Evolutionary conservation across 2,113 vertebrate genomes (phyloP).

Genomic region (Rhinoderma darwinii): DNA sequence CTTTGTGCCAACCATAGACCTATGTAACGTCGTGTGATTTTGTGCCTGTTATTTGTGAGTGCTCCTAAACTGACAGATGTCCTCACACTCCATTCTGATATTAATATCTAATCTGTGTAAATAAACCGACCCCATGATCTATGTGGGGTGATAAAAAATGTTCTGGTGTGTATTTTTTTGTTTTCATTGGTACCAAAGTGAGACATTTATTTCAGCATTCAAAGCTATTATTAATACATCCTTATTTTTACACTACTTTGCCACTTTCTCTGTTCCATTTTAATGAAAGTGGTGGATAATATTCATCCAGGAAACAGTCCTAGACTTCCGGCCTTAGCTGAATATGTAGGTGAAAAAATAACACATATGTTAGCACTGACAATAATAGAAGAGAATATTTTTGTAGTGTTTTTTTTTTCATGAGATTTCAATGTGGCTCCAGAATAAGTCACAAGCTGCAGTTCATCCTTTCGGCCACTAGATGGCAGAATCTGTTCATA

Average conservation of each 20-base stretch:
- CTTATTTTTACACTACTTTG: no score
- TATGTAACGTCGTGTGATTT: background rate
- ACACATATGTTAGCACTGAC: no score
- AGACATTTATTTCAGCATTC: background rate
- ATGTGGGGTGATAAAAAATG: background rate
- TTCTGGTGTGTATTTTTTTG: background rate
- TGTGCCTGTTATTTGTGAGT: background rate
- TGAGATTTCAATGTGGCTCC: no score
- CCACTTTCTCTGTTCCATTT: no score
- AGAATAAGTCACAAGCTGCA: background rate
- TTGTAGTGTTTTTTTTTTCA: no score
- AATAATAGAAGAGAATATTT: no score
- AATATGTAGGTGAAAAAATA: no score
- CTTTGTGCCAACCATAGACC: conserved; percentile 16
- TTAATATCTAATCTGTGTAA: background rate
- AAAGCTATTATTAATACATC: background rate
- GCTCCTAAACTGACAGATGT: background rate
- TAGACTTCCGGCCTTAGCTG: no score
- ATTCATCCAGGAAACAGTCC: no score
- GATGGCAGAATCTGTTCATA: background rate
- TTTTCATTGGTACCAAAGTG: no score
- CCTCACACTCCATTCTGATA: background rate
- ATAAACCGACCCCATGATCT: background rate
- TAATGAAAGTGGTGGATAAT: no score
- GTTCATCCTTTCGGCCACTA: background rate